These are phyloP conservation scores for Acleris emargana DNA, from an alignment of 2,888 invertebrate species.

Conservation along the genomic window DNA sequence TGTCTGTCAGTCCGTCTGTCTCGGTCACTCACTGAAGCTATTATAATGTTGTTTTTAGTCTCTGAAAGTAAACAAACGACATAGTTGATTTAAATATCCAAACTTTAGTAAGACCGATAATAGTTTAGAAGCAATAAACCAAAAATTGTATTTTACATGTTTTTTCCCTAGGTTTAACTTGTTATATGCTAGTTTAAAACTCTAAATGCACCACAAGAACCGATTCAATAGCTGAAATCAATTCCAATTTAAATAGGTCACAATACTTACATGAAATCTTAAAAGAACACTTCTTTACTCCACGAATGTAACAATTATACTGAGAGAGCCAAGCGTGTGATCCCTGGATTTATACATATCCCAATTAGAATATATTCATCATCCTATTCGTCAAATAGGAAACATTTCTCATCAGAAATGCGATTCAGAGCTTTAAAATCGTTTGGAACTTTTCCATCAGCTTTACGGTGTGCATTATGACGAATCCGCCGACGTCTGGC, in stretches of 20 bases:
- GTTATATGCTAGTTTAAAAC: not conserved
- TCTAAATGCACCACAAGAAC: not conserved
- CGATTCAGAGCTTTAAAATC: conserved; percentile 25
- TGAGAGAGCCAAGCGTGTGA: not conserved
- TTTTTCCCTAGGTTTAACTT: not conserved
- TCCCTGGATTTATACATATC: conserved; percentile 33
- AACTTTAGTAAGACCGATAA: no score
- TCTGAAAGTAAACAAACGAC: conserved; percentile 30
- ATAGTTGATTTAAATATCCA: not conserved
- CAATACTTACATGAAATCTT: conserved; percentile 27
- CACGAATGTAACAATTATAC: conserved; percentile 17
- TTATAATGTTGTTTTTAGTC: conserved; percentile 18
- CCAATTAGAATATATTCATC: conserved; percentile 26
- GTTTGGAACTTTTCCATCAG: conserved; percentile 31
- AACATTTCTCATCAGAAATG: conserved; percentile 29
- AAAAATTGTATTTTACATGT: no score
- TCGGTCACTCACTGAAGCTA: conserved; percentile 20
- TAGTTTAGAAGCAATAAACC: no score
- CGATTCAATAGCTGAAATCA: not conserved
- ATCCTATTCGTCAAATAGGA: conserved; percentile 32
- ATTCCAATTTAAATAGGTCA: not conserved
- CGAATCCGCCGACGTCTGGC: conserved; percentile 6
- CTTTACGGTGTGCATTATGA: conserved; percentile 21
- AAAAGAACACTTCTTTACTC: conserved; percentile 15
- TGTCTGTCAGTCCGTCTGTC: conserved; percentile 8